These are phyloP conservation scores for Tetrax tetrax DNA, from an alignment of 2,113 vertebrate genomes.

Conservation along the genomic window DNA sequence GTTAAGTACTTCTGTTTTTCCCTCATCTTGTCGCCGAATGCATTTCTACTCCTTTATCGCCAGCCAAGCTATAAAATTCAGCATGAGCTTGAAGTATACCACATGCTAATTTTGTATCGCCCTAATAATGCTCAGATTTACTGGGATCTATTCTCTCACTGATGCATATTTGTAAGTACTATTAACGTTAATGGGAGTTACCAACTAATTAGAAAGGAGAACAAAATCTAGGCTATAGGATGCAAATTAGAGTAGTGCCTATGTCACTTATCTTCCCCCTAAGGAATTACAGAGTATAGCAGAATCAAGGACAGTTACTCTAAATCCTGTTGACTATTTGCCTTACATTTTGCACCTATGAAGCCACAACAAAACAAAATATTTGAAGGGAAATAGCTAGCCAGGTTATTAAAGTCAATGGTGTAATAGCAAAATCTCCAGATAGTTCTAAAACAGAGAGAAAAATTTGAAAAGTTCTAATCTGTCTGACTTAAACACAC, in stretches of 20 bases:
- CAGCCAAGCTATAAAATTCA: slow-evolving; percentile 67
- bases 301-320: slow-evolving; percentile 7
- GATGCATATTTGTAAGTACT: slow-evolving; percentile 67
- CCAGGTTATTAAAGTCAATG: neutral
- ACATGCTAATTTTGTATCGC: slow-evolving; percentile 63
- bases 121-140: slow-evolving; percentile 72
- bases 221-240: slow-evolving; percentile 68
- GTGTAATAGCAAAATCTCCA: neutral
- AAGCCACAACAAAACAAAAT: neutral
- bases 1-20: slow-evolving; percentile 38
- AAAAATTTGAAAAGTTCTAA: neutral
- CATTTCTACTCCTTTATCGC: slow-evolving; percentile 49
- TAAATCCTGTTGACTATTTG: slow-evolving; percentile 25
- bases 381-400: neutral
- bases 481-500: neutral
- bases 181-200: slow-evolving; percentile 74
- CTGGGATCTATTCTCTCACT: slow-evolving; percentile 67
- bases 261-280: slow-evolving; percentile 36
- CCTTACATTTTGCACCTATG: neutral
- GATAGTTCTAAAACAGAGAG: neutral
- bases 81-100: slow-evolving; percentile 36
- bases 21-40: slow-evolving; percentile 42
- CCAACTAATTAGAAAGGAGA: slow-evolving; percentile 71
- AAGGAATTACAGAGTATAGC: slow-evolving; percentile 41
- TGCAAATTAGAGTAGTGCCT: slow-evolving; percentile 56